Percentiles rank a stretch among this genome's conserved stretches.
These are phyloP conservation scores for Xylota segnis DNA, from an alignment of 2,888 invertebrate species.

Conservation along the genomic window DNA sequence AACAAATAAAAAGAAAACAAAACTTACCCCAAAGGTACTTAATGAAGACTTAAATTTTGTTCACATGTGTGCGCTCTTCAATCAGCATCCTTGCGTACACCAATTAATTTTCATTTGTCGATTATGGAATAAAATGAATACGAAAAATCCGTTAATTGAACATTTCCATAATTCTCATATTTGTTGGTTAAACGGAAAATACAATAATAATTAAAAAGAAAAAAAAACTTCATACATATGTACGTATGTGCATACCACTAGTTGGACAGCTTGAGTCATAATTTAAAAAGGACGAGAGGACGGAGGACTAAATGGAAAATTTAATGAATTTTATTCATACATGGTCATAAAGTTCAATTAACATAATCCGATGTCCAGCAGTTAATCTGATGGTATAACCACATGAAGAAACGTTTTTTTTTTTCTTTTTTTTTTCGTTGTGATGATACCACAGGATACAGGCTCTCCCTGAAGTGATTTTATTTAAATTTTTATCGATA, in stretches of 20 bases:
- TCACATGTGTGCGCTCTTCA: background rate
- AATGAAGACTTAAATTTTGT: background rate
- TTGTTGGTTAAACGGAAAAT: conserved; percentile 20
- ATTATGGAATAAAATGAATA: conserved; percentile 21
- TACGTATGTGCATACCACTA: background rate
- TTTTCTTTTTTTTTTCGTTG: conserved; percentile 5
- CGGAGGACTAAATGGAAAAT: conserved; percentile 35
- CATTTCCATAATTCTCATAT: conserved; percentile 46
- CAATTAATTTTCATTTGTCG: conserved; percentile 46
- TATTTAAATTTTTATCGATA: conserved; percentile 3
- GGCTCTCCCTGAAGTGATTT: conserved; percentile 27
- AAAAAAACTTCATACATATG: background rate
- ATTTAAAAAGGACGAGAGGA: conserved; percentile 31
- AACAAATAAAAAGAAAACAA: no score
- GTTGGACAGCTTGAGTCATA: conserved; percentile 45
- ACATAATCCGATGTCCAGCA: conserved; percentile 58
- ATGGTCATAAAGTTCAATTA: conserved; percentile 68
- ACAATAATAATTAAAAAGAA: background rate
- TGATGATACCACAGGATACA: background rate
- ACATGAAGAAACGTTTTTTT: conserved; percentile 26
- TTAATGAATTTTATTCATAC: conserved; percentile 53
- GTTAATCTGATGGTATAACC: conserved; percentile 59
- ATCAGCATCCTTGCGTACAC: conserved; percentile 27
- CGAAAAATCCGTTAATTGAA: conserved; percentile 22
- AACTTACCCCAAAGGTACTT: background rate